Evolutionary conservation across 2,797 vertebrate species (phyloP).

Genomic region (Chelidonichthys spinosus): DNA sequence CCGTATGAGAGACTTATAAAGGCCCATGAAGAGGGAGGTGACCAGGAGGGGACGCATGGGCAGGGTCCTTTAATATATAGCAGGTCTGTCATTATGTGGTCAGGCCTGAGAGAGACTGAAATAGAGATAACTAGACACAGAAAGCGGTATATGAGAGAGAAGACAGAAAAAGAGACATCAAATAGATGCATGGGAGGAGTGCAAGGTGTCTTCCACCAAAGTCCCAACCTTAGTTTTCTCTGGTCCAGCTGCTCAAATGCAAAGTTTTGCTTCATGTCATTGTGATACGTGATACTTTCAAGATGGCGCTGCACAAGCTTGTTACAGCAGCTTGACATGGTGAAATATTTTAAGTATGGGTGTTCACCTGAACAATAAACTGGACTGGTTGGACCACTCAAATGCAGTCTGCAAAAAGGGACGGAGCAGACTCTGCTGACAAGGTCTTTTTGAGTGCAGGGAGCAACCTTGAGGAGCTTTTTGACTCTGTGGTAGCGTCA

Average conservation of each 20-base stretch:
- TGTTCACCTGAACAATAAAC: too few species aligned
- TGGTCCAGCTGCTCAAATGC: background rate
- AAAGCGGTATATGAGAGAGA: constrained; percentile 22
- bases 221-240: constrained; percentile 3
- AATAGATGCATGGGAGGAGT: constrained; percentile 8
- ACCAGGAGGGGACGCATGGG: constrained; percentile 65
- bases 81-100: constrained; percentile 86
- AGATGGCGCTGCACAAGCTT: too few species aligned
- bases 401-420: too few species aligned
- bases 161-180: constrained; percentile 17
- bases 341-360: too few species aligned
- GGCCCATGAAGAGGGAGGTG: constrained; percentile 71
- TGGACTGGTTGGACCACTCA: too few species aligned
- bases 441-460: too few species aligned
- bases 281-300: background rate
- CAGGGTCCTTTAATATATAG: constrained; percentile 69
- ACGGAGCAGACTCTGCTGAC: too few species aligned
- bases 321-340: too few species aligned
- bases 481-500: too few species aligned
- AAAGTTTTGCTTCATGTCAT: background rate
- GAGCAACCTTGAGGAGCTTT: too few species aligned
- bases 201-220: constrained; percentile 15
- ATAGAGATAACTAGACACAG: constrained; percentile 57
- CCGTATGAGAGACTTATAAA: constrained; percentile 77
- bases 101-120: constrained; percentile 63